Base-by-base conservation (phyloP, 1,140 invertebrate species). In the Seison nebaliae region DNA sequence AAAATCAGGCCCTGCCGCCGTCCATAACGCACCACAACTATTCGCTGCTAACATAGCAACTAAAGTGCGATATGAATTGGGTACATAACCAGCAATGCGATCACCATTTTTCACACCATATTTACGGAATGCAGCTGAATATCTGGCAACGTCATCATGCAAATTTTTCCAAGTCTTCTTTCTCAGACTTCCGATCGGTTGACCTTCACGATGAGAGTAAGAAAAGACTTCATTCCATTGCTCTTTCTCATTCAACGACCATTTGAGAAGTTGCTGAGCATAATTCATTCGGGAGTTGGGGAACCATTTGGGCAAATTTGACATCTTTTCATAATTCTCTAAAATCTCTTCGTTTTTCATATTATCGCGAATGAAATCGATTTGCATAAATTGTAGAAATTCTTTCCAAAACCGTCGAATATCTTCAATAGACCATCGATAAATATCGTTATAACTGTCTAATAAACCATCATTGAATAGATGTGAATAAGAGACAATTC, bases 1-100 rank as follows among this genome's bases (percentile, higher is more conserved):
- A 52, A 68, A 67, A 45, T 68, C 67, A 4, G 65, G 64, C 3
- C 65, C 67, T 2, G 64, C 60, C 12, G 61, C 64, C 34, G 62
- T 65, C 67, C 66, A 68, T 4, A 64, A 51, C 8, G 64, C 65
- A 28, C 66, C 67, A 23, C 68, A 50, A 38, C 60, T 58, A 2
- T 64, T 53, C 11, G 63, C 53, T 19, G 64, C 66, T 15, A 67
- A 48, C 56, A 68, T 63, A 2, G 62, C 64, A 36, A 57, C 56
- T 4, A 67, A 47, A 4, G 66, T 57, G 37, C 63, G 59, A 36
- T 51, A 48, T 44, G 50, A 52, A 48, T 65, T 65, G 3, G 63
- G 54, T 16, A 65, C 48, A 46, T 64, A 65, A 20, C 60, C 63
- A 12, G 59, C 63, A 44, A 66, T 54, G 33, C 53, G 44, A 45